Evolutionary conservation across 2,888 invertebrate species (phyloP), one percentile per base, ranked within the genome.

Genomic region (Trissoscelio sp.): DNA sequence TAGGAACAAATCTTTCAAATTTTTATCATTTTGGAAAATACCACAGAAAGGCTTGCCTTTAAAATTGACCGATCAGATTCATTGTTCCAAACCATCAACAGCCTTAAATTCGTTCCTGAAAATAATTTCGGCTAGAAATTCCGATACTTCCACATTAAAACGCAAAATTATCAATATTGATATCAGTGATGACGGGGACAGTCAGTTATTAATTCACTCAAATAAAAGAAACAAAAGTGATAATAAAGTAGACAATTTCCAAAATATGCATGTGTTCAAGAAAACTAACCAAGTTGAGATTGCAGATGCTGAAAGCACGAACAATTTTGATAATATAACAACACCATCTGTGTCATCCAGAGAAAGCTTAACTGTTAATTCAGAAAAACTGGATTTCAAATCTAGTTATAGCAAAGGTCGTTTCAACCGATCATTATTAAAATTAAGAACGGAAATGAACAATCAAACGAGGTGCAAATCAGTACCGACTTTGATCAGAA

Each of bases 271-370:
- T 0, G 11, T 22, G 16, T 66, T 67, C 7, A 77, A 57, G 5
- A 72, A 72, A 44, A 28, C 73, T 0, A 77, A 20, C 12, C 14
- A 44, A 1, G 70, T 80, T 24, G 69, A 80, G 74, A 70, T 79
- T 20, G 57, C 67, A 0, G 58, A 79, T 22, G 79, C 77, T 6
- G 67, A 80, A 7, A 83, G 82, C 20, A 64, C 77, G 2, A 64
- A 66, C 16, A 57, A 20, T 20, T 51, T 67, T 7, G 67, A 66
- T 18, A 51, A 39, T 3, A 46, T 37, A 42, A 7, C 34, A n/a
- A n/a, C n/a, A n/a, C 7, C 5, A 34, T 2, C 34, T 5, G 34
- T 34, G 3, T 34, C 11, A 34, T 34, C 11, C 5, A 11, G 11
- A 2, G 34, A 11, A 34, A 11, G 11, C 11, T 5, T 11, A 2